Evolutionary conservation across 30 jellyfish, hydroid and myxozoan species (phyloP).

Genomic region (Nemopilema nomurai): DNA sequence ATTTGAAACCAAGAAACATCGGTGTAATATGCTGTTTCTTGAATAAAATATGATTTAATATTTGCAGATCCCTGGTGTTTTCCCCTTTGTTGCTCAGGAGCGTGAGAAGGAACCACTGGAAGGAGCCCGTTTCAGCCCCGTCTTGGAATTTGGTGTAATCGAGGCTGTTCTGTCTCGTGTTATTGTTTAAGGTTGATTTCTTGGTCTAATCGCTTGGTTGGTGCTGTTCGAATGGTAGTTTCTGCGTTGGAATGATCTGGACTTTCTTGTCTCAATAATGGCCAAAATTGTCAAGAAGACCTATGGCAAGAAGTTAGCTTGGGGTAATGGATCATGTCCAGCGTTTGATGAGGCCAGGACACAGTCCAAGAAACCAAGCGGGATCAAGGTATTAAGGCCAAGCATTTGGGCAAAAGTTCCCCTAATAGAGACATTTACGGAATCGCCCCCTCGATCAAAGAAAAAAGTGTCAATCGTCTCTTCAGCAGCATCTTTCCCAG

Average conservation of each 20-base stretch:
- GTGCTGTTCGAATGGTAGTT: not conserved
- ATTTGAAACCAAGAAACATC: no score
- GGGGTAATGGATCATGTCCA: constrained; percentile 44
- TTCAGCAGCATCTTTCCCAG: not conserved
- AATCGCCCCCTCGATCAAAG: constrained; percentile 37
- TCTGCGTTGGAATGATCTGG: not conserved
- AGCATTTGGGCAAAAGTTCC: constrained; percentile 68
- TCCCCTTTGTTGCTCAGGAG: no score
- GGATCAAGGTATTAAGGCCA: constrained; percentile 34
- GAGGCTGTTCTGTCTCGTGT: constrained; percentile 8
- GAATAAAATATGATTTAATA: no score
- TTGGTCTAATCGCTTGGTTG: not conserved
- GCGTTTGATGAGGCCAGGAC: constrained; percentile 60
- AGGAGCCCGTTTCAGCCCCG: no score
- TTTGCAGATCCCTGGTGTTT: no score
- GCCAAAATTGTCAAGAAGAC: constrained; percentile 58
- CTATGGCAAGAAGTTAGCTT: constrained; percentile 40
- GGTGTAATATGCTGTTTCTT: no score
- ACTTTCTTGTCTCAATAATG: not conserved
- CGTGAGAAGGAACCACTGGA: no score
- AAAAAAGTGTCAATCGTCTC: not conserved
- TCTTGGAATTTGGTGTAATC: not conserved
- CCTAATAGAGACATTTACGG: constrained; percentile 31
- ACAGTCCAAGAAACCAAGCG: constrained; percentile 13
- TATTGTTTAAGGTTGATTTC: constrained; percentile 12